phyloP scores from a whole-genome alignment of 1,140 invertebrate genomes.

The Philotrypesis tridentata region DNA sequence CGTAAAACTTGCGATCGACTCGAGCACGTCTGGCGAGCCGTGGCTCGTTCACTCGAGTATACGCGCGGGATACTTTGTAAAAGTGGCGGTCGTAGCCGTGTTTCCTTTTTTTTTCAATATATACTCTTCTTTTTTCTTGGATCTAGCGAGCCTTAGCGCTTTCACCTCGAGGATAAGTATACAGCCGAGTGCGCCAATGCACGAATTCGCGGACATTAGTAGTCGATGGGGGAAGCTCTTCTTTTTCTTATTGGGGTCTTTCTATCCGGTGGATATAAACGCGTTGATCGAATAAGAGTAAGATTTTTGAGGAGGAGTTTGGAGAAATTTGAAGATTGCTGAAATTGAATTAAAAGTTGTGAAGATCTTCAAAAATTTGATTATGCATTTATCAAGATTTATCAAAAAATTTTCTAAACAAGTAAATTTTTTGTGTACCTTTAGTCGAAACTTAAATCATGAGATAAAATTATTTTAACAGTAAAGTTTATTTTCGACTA shows the following conservation, averaged over 20 bases:
- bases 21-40: not conserved
- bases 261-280: no score
- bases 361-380: no score
- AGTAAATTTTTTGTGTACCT: no score
- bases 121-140: not conserved
- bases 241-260: not conserved
- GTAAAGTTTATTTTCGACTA: no score
- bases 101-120: not conserved
- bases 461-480: no score
- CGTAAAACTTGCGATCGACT: conserved; percentile 20
- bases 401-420: no score
- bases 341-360: no score
- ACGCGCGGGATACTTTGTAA: not conserved
- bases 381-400: no score
- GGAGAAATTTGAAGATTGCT: no score
- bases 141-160: not conserved
- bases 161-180: conserved; percentile 25
- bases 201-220: not conserved
- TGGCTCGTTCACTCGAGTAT: not conserved
- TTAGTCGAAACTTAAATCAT: no score
- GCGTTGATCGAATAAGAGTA: no score
- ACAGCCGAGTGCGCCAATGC: not conserved
- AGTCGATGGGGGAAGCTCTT: not conserved
- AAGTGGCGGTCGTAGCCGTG: conserved; percentile 1
- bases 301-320: no score